Conservation (phyloP, 1,140 invertebrate genomes). For the Leucophenga varia region DNA sequence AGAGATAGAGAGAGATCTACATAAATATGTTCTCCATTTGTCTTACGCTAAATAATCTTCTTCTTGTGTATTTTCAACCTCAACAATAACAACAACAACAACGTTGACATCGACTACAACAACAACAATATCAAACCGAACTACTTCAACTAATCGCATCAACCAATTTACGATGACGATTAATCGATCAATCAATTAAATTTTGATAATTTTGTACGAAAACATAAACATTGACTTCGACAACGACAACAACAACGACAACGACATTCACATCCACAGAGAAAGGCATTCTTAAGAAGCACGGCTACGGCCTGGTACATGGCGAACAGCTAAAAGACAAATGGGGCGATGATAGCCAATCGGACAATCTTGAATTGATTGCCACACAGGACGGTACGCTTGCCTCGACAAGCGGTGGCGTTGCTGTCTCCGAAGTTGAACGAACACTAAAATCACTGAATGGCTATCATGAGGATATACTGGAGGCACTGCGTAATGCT, state of each 20-base stretch:
- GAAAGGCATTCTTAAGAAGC: constrained; percentile 88
- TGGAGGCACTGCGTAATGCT: constrained; percentile 82
- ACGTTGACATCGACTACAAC: too few relatives aligned
- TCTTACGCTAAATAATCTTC: too few relatives aligned
- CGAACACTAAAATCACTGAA: constrained; percentile 81
- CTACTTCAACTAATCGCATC: too few relatives aligned
- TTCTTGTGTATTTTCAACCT: too few relatives aligned
- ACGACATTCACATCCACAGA: constrained; percentile 63
- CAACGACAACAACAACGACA: background rate
- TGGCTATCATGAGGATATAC: constrained; percentile 89
- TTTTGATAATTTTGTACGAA: too few relatives aligned
- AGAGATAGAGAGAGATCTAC: too few relatives aligned
- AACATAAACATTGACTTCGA: background rate
- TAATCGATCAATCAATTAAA: too few relatives aligned
- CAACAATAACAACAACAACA: too few relatives aligned
- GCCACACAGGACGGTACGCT: constrained; percentile 69
- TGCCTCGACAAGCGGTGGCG: constrained; percentile 60
- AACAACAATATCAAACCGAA: too few relatives aligned
- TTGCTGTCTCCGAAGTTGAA: constrained; percentile 75
- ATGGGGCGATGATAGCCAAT: constrained; percentile 71
- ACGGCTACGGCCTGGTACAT: constrained; percentile 73
- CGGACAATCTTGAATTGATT: constrained; percentile 70
- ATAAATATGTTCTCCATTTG: too few relatives aligned
- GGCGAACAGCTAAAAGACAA: constrained; percentile 66
- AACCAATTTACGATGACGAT: too few relatives aligned